Evolutionary conservation across 2,888 invertebrate genomes (phyloP).

Genomic region (Rotaria magnacalcarata): DNA sequence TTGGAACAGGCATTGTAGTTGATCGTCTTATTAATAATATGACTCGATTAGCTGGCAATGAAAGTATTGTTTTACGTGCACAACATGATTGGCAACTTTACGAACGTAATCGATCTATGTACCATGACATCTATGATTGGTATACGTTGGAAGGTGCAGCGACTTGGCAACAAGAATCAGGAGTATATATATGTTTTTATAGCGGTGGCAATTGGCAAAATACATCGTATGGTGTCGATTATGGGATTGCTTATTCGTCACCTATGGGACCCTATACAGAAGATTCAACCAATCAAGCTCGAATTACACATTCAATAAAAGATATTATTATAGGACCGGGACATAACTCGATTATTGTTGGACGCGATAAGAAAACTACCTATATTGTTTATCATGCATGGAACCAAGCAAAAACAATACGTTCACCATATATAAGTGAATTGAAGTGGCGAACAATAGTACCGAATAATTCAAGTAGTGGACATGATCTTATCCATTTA

Average conservation of each 20-base stretch:
- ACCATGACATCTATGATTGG: neutral
- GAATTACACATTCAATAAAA: neutral
- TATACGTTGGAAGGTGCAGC: slow-evolving; percentile 6
- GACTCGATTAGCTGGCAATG: neutral
- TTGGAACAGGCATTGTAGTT: slow-evolving; percentile 3
- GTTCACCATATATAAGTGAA: neutral
- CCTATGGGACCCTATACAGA: neutral
- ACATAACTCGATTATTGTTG: neutral
- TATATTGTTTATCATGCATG: slow-evolving; percentile 10
- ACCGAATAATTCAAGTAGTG: neutral
- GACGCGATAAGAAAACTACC: neutral
- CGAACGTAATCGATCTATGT: neutral
- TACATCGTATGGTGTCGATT: neutral
- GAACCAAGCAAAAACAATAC: neutral
- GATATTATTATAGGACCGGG: neutral
- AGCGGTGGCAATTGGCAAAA: neutral
- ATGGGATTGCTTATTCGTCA: neutral
- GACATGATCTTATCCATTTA: neutral
- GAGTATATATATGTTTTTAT: neutral
- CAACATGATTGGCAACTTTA: neutral
- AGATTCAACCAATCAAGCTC: neutral
- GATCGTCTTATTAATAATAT: slow-evolving; percentile 5
- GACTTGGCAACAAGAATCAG: neutral
- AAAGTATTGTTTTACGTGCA: neutral
- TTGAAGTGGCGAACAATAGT: neutral